Conservation (phyloP, 2,888 invertebrate genomes). For the Antheraea assamensis region DNA sequence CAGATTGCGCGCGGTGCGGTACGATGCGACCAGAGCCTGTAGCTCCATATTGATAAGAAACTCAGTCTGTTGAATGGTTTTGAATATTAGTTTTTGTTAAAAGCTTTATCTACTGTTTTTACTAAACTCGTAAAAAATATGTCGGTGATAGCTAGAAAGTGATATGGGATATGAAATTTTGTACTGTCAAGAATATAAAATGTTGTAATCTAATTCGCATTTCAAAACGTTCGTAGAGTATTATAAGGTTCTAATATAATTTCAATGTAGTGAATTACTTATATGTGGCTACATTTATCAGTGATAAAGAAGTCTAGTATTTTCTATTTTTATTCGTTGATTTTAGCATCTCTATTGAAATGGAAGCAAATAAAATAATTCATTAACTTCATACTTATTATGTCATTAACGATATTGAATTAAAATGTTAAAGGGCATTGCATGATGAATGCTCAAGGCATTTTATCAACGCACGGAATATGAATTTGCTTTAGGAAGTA, state of each 20-base stretch:
- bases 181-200: not conserved
- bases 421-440: too few relatives aligned
- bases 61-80: constrained; percentile 37
- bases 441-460: too few relatives aligned
- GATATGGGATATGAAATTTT: not conserved
- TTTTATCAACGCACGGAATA: too few relatives aligned
- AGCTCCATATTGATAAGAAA: constrained; percentile 49
- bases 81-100: constrained; percentile 37
- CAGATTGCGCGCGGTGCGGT: constrained; percentile 50
- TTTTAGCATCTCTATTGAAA: not conserved
- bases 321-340: not conserved
- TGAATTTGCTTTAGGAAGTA: too few relatives aligned
- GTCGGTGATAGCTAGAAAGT: not conserved
- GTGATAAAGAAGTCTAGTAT: too few relatives aligned
- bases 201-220: not conserved
- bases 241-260: too few relatives aligned
- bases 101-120: not conserved
- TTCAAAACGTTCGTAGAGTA: not conserved
- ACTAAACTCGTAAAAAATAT: not conserved
- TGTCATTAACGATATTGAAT: not conserved
- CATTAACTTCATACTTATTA: not conserved
- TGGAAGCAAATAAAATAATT: not conserved
- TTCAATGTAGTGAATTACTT: too few relatives aligned
- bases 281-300: too few relatives aligned
- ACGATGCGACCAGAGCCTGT: constrained; percentile 33